phyloP scores from a whole-genome alignment of 1,140 invertebrate genomes.

The Brevipalpus yothersi region DNA sequence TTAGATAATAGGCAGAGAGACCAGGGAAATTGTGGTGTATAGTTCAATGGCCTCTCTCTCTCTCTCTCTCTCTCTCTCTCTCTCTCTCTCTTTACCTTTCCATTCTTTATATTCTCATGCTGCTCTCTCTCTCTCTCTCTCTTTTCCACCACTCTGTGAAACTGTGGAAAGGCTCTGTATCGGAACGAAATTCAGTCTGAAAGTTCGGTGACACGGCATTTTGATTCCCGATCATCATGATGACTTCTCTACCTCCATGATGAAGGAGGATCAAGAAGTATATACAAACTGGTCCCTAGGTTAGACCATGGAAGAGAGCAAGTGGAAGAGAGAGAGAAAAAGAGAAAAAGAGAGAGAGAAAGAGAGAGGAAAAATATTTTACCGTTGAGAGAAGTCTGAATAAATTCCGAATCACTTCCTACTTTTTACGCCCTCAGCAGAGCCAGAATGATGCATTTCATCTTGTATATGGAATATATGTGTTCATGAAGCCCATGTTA shows the following conservation, averaged over 20 bases:
- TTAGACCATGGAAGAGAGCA: no score
- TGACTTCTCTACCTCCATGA: not conserved
- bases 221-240: not conserved
- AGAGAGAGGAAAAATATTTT: not conserved
- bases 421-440: not conserved
- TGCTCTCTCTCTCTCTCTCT: not conserved
- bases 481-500: no score
- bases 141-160: not conserved
- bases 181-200: not conserved
- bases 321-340: no score
- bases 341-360: no score
- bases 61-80: not conserved
- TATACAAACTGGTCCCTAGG: no score
- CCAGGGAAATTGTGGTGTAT: not conserved
- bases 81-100: not conserved
- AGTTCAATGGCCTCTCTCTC: not conserved
- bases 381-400: not conserved
- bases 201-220: not conserved
- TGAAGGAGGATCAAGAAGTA: not conserved
- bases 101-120: no score
- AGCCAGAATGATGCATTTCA: not conserved
- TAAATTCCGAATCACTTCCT: not conserved
- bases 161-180: not conserved
- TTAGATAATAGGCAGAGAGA: not conserved
- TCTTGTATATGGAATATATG: no score